phyloP scores from a whole-genome alignment of 2,797 vertebrate genomes.

The Streptopelia turtur region DNA sequence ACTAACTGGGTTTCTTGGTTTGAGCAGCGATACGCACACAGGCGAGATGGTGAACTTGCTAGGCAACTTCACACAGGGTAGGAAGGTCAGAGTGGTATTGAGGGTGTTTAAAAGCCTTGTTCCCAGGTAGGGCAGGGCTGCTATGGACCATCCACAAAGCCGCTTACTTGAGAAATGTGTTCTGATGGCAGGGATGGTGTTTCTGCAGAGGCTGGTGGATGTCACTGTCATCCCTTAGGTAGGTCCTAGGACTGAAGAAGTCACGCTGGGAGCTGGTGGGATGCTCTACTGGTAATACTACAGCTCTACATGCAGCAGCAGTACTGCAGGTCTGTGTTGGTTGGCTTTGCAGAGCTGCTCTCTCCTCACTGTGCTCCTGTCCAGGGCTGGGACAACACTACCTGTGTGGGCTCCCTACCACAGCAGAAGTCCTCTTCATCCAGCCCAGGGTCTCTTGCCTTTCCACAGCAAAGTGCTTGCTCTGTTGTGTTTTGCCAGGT shows the following conservation, averaged over 20 bases:
- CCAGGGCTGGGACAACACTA: background rate
- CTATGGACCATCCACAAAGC: background rate
- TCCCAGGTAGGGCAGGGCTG: background rate
- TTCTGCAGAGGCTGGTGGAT: background rate
- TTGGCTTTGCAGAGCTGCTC: background rate
- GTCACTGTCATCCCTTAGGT: background rate
- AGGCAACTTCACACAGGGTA: accelerated
- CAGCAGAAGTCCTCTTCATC: background rate
- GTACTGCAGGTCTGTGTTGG: background rate
- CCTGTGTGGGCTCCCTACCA: background rate
- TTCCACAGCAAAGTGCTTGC: background rate
- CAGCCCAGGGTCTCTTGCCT: background rate
- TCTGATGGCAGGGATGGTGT: background rate
- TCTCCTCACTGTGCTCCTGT: background rate
- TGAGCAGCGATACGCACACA: background rate
- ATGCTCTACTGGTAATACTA: background rate
- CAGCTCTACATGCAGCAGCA: background rate
- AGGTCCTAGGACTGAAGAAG: background rate
- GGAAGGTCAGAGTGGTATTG: background rate
- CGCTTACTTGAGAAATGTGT: background rate
- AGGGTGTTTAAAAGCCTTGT: background rate
- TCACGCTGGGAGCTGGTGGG: background rate
- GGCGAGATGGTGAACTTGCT: background rate
- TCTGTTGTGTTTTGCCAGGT: background rate
- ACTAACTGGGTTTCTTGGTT: background rate